Conservation (phyloP, 2,888 invertebrate genomes). For the Tinea pellionella region DNA sequence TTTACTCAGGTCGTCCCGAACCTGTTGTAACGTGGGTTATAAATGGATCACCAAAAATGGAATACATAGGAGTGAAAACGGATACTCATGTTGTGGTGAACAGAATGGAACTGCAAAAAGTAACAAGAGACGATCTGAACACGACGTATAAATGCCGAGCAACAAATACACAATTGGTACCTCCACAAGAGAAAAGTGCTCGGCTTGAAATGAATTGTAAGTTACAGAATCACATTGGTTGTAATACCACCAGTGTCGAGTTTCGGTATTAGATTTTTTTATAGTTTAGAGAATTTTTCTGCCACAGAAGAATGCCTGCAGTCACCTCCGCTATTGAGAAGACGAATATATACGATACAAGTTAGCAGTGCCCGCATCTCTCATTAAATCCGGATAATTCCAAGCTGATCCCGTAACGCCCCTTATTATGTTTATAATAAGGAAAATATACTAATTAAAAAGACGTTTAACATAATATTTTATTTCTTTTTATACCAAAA, state of each 20-base stretch:
- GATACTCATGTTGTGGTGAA: conserved; percentile 83
- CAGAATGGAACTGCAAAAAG: conserved; percentile 77
- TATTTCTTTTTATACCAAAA: background rate
- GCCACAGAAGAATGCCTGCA: no score
- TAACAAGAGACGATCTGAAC: conserved; percentile 83
- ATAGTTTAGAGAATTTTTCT: no score
- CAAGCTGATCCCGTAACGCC: no score
- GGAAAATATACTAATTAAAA: no score
- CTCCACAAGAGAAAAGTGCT: conserved; percentile 83
- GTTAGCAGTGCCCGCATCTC: no score
- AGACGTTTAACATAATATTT: background rate
- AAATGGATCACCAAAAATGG: conserved; percentile 76
- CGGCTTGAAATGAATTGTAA: conserved; percentile 85
- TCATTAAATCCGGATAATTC: no score
- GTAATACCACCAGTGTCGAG: no score
- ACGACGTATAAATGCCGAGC: conserved; percentile 89
- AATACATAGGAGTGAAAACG: conserved; percentile 76
- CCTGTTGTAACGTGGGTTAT: conserved; percentile 86
- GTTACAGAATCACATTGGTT: conserved; percentile 38
- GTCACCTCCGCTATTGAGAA: no score
- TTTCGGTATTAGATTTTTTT: no score
- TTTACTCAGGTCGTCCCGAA: conserved; percentile 77
- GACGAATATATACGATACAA: no score
- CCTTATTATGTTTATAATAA: no score
- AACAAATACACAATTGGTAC: conserved; percentile 86